Percentiles rank a stretch among this genome's conserved stretches.
Evolutionary conservation across 2,888 invertebrate species (phyloP).

Genomic region (Rotaria sp.): DNA sequence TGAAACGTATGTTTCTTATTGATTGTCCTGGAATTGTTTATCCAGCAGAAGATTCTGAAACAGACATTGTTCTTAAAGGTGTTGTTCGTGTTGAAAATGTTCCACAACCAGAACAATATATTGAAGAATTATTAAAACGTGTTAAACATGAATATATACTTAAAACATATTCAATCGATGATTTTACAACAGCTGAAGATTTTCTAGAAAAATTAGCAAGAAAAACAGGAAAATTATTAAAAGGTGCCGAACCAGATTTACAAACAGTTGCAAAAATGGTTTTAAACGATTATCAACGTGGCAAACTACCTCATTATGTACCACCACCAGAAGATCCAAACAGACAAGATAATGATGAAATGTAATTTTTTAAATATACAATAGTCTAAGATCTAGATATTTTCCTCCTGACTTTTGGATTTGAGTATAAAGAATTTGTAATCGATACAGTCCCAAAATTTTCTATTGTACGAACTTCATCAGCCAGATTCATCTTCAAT

Average conservation of each 20-base stretch:
- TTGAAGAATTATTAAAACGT: slow-evolving; percentile 73
- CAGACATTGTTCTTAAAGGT: slow-evolving; percentile 86
- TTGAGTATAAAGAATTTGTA: too few species aligned
- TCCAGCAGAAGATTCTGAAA: slow-evolving; percentile 73
- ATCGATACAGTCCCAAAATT: too few species aligned
- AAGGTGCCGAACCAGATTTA: slow-evolving; percentile 81
- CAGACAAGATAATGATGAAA: not conserved
- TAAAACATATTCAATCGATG: slow-evolving; percentile 72
- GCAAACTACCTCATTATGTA: slow-evolving; percentile 87
- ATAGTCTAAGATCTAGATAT: too few species aligned
- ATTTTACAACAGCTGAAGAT: slow-evolving; percentile 73
- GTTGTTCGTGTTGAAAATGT: slow-evolving; percentile 88
- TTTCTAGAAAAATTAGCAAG: slow-evolving; percentile 83
- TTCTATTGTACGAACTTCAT: too few species aligned
- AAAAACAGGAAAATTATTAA: slow-evolving; percentile 70
- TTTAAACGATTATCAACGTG: slow-evolving; percentile 95
- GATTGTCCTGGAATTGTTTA: slow-evolving; percentile 98
- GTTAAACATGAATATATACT: slow-evolving; percentile 79
- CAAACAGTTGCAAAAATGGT: slow-evolving; percentile 82
- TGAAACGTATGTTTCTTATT: slow-evolving; percentile 89
- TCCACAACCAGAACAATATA: slow-evolving; percentile 86
- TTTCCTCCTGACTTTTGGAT: too few species aligned
- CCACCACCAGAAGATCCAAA: slow-evolving; percentile 62
- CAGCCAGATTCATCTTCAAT: too few species aligned
- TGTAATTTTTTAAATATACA: not conserved